Base-by-base conservation (phyloP, 2,888 invertebrate genomes). In the Choristoneura rosaceana region DNA sequence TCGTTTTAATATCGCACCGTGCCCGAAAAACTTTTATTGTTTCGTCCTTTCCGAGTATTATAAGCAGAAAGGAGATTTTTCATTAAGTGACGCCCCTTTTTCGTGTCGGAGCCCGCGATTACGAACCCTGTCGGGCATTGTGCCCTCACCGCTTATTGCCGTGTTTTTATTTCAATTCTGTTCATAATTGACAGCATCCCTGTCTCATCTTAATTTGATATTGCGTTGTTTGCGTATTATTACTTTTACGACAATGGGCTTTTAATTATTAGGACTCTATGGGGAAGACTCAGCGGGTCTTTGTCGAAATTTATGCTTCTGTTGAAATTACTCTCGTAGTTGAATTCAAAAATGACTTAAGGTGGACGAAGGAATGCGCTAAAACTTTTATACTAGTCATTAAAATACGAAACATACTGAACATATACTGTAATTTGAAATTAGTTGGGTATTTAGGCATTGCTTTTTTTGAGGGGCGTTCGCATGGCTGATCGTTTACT, bases 1-100 rank as follows among this genome's bases (percentile, higher is more conserved):
- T 83, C 89, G 86, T 89, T 92, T 92, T 90, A 92, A 92, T 92
- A 92, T 90, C 83, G 87, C 88, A 85, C 81, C 84, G 87, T 81
- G 83, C 84, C 81, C 80, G 81, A 82, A 80, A 86, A 92, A 90
- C 86, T 92, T 91, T 90, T 90, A 91, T 92, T 91, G 90, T 92
- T 88, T 88, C 84, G 83, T 81, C 84, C 81, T 85, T 87, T 81
- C 83, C 82, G 80, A 82, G 85, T 86, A 88, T 90, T 89, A 89
- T 89, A 85, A 88, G 88, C 87, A 87, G 87, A 83, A 80, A 82
- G 83, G 84, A 86, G 84, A 88, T 89, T 88, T 88, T 87, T 90
- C 87, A 91, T 89, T 88, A 88, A 90, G 87, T 84, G 85, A 89
- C 87, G 87, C 85, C 82, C 81, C 80, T 84, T 85, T 86, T 83